Conservation (phyloP, 2,113 vertebrate genomes). For the Poeciliopsis turrubarensis region DNA sequence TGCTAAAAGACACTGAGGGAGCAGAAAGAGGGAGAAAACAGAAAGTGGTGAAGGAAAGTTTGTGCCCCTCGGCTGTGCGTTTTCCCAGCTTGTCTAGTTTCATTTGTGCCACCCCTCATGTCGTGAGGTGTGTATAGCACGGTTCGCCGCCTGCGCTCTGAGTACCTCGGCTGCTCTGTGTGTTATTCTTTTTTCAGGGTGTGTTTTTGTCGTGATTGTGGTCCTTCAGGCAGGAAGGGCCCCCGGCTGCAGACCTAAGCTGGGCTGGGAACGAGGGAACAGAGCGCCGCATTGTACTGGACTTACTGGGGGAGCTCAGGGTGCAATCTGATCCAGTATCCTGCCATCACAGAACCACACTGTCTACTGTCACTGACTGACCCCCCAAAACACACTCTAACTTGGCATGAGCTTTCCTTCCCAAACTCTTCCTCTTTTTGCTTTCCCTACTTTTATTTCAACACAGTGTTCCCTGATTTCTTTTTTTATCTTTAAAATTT, state of each 20-base stretch:
- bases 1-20: not conserved
- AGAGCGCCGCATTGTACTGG: slow-evolving; percentile 77
- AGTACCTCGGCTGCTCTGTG: slow-evolving; percentile 21
- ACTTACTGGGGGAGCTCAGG: slow-evolving; percentile 44
- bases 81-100: slow-evolving; percentile 56
- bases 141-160: slow-evolving; percentile 5
- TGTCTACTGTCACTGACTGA: slow-evolving; percentile 66
- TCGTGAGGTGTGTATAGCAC: not conserved
- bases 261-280: slow-evolving; percentile 53
- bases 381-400: slow-evolving; percentile 10
- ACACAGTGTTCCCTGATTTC: not conserved
- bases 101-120: slow-evolving; percentile 45
- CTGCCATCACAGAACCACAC: slow-evolving; percentile 65
- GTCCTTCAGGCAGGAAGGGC: slow-evolving; percentile 72
- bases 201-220: slow-evolving; percentile 68
- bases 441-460: slow-evolving; percentile 12
- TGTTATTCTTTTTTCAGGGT: slow-evolving; percentile 69
- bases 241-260: slow-evolving; percentile 64
- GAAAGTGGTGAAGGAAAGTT: slow-evolving; percentile 29
- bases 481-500: not conserved
- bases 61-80: slow-evolving; percentile 36
- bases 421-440: not conserved
- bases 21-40: slow-evolving; percentile 2
- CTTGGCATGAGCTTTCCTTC: slow-evolving; percentile 31
- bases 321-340: slow-evolving; percentile 74